These are phyloP conservation scores for Idaea straminata DNA, from an alignment of 2,888 invertebrate genomes.

Conservation along the genomic window DNA sequence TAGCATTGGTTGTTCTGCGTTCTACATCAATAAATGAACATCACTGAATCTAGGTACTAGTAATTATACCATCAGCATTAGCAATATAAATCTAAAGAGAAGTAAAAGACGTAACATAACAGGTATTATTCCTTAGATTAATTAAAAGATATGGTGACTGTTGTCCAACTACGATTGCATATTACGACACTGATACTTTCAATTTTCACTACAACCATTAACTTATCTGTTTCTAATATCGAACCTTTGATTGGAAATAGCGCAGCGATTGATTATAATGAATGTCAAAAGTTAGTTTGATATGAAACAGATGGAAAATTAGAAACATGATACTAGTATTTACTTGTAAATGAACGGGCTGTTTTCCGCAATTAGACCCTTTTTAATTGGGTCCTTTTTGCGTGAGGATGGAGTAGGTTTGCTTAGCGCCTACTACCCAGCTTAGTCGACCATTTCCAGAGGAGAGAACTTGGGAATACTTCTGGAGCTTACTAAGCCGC, in stretches of 20 bases:
- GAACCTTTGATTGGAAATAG: constrained; percentile 15
- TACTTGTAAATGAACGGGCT: too few species aligned
- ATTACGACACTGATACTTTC: constrained; percentile 33
- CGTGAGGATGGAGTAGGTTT: too few species aligned
- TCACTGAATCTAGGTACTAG: not conserved
- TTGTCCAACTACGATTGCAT: constrained; percentile 28
- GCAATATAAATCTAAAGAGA: not conserved
- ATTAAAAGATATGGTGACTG: constrained; percentile 71
- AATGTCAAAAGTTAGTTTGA: constrained; percentile 36
- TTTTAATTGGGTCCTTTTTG: too few species aligned
- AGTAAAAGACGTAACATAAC: constrained; percentile 55
- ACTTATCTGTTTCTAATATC: constrained; percentile 1
- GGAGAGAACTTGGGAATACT: too few species aligned
- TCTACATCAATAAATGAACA: not conserved
- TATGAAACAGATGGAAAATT: constrained; percentile 61
- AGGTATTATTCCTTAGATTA: constrained; percentile 74
- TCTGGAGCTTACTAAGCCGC: too few species aligned
- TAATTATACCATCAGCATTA: not conserved
- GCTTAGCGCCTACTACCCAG: too few species aligned
- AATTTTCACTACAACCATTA: constrained; percentile 29
- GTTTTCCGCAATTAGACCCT: too few species aligned
- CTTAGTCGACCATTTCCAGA: too few species aligned
- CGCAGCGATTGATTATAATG: constrained; percentile 49
- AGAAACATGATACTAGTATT: constrained; percentile 52
- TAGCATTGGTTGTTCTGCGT: too few species aligned